Percentiles rank a stretch among this genome's conserved stretches.
These are phyloP conservation scores for Alectura lathami DNA, from an alignment of 2,113 vertebrate genomes.

Conservation along the genomic window DNA sequence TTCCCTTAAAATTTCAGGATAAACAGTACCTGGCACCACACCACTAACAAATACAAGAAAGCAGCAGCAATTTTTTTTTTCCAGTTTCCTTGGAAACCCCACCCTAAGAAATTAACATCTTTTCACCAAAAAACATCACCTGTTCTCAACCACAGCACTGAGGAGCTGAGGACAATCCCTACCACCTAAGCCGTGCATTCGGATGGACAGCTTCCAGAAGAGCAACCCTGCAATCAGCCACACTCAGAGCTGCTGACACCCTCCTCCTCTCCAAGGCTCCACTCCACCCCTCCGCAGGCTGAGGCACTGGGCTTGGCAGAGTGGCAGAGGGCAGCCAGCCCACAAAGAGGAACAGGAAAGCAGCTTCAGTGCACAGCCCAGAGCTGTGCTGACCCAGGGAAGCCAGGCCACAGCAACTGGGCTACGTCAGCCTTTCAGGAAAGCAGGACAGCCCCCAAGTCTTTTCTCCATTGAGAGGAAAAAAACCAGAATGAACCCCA, in stretches of 20 bases:
- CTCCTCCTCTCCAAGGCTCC: not conserved
- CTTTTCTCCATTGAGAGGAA: too few relatives aligned
- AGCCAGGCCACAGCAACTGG: not conserved
- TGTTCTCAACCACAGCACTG: not conserved
- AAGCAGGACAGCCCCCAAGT: not conserved
- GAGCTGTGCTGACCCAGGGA: too few relatives aligned
- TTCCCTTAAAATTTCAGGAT: not conserved
- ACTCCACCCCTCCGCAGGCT: fast-evolving
- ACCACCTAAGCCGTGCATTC: not conserved
- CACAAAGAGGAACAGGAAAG: not conserved
- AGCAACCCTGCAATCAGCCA: not conserved
- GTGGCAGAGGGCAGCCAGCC: not conserved
- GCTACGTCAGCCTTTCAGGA: not conserved
- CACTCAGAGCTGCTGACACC: not conserved
- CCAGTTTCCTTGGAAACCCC: not conserved
- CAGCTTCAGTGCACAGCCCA: not conserved
- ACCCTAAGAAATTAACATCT: not conserved
- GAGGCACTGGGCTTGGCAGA: not conserved
- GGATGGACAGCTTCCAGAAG: not conserved
- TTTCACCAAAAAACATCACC: not conserved
- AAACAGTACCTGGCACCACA: not conserved
- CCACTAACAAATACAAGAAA: not conserved
- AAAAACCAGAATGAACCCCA: fast-evolving
- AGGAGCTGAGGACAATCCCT: not conserved
- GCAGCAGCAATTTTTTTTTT: not conserved